Base-by-base conservation (phyloP, 1,140 invertebrate genomes). In the Rhagoletis zephyria region DNA sequence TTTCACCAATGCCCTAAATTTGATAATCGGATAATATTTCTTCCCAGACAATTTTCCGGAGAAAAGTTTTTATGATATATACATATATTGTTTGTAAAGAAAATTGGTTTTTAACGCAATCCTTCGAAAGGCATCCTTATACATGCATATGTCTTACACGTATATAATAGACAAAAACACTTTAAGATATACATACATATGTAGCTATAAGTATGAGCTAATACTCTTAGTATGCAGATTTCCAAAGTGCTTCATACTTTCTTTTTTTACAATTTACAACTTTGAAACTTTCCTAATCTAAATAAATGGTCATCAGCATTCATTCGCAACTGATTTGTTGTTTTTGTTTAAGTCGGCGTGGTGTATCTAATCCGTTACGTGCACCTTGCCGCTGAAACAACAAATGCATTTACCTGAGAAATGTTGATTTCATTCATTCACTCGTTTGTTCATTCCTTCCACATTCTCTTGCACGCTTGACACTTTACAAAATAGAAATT, bases 401-500 rank as follows among this genome's bases (percentile, higher is more conserved):
- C 16, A 81, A 63, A 81, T 81, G 74, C 45, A 81, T 81, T 81
- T 56, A 81, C 74, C 74, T 81, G 74, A 81, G 74, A 81, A 81
- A 81, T 81, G 74, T 81, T 81, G 74, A 81, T 81, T 81, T 81
- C 74, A 56, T 81, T 81, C 74, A 19, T 81, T 81, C 74, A 30
- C 30, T 30, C 30, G 30, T 30, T 30, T 30, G 30, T 30, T 30
- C 30, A 30, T 30, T 30, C 30, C 30, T 30, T 30, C 30, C 30
- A 30, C 30, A 81, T 81, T 81, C 45, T 59, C 16, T 81, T 19
- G 48, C 74, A 81, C 74, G 74, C 74, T 81, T 81, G 74, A 81
- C 74, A 81, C 74, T 56, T 81, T 19, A 48, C 48, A 81, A 81
- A 81, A 81, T 81, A 56, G 74, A 81, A 81, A 81, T 81, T 81